Base-by-base conservation (phyloP, 1,140 invertebrate species). In the Drosophila persimilis region DNA sequence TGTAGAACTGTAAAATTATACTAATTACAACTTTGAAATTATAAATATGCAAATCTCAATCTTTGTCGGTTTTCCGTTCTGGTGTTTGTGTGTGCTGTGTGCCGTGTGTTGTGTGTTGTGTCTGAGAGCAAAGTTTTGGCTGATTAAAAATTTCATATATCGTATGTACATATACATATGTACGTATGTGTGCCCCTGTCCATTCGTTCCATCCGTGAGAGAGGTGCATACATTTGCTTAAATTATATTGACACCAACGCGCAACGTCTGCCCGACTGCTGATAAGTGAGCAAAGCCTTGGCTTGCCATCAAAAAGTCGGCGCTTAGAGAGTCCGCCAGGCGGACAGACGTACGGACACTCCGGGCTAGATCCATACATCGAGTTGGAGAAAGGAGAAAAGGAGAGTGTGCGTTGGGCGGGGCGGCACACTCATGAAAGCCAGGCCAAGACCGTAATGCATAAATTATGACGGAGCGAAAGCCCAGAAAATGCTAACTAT, bases 1-100 rank as follows among this genome's bases (percentile, higher is more conserved):
- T n/a, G n/a, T n/a, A n/a, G n/a, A n/a, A 70, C 78, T 83, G 75
- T 86, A 88, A 88, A 88, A 88, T 88, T 88, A 88, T 88, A 88
- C 83, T 88, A 88, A 88, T 88, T 88, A 88, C 83, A 88, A 88
- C 83, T 88, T 88, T 88, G 83, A 80, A 88, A 88, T 88, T 88
- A 88, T 75, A 88, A 88, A 88, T 88, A 88, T 88, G 83, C 83
- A 88, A 88, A 88, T 88, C 50, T 59, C 66, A 17, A 52, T 17
- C 59, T 56, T 22, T 43, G 50, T 54, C 51, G 41, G 53, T 59
- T 26, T 24, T 29, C 9, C 50, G 57, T 20, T 20, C 20, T 20
- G 20, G 20, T 47, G 29, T 9, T 41, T 58, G 46, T 24, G 15
- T 24, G 6, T 48, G 17, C n/a, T n/a, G n/a, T n/a, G n/a, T n/a